Evolutionary conservation across 2,113 vertebrate genomes (phyloP), one percentile per base, ranked within the genome.

Genomic region (Romanogobio albipinnatus): DNA sequence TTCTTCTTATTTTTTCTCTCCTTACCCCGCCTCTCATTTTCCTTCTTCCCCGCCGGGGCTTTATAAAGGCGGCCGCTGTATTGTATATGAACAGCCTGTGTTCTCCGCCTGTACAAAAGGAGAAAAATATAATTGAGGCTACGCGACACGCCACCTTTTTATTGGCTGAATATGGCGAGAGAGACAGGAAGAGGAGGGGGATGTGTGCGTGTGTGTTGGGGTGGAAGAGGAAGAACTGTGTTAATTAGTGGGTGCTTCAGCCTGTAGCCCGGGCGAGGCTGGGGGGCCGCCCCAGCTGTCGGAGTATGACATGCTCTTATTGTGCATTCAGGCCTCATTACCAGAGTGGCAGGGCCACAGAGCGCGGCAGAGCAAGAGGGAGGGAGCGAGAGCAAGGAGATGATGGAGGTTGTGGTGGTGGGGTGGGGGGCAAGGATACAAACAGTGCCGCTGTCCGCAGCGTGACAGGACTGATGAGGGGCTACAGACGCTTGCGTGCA

Each of bases 241-340:
- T 94, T 95, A 95, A 95, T 95, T 95, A 94, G 93, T 91, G 93
- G 94, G 94, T 94, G 93, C 94, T 95, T 94, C 93, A 94, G 94
- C 91, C 93, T 88, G 86, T 92, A 93, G 93, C 90, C 90, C 90
- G 82, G 92, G 93, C 93, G 89, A 91, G 93, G 93, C 90, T 89
- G 89, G 92, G 93, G 93, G 93, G 91, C 93, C 89, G 89, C 92
- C 92, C 92, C 94, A 94, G 93, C 93, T 95, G 95, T 94, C 92
- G 90, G 92, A 94, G 91, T 91, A 91, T 93, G 95, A 94, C 94
- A 93, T 92, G 93, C 93, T 92, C 92, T 91, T 92, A 95, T 95
- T 95, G 94, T 95, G 92, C 93, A 93, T 93, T 94, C 93, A 93
- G 93, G 89, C 90, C 92, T 95, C 94, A 95, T 95, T 94, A 94